Evolutionary conservation across 2,888 invertebrate genomes (phyloP).

Genomic region (Harpalus rubripes): DNA sequence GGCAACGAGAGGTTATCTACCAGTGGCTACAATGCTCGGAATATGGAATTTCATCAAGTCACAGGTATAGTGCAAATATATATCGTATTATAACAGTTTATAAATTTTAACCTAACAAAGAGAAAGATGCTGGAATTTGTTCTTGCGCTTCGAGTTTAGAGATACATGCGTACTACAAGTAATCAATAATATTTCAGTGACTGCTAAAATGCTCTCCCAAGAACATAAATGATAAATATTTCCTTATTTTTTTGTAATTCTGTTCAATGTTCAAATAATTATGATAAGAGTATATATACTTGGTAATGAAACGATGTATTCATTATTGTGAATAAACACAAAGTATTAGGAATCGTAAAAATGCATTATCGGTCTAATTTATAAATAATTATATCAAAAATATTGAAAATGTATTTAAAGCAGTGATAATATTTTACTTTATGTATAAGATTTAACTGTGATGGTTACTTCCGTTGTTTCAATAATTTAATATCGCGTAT

Average conservation of each 20-base stretch:
- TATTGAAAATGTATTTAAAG: too few species aligned
- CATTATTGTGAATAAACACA: too few species aligned
- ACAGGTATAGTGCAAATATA: neutral
- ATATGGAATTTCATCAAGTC: neutral
- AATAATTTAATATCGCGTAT: too few species aligned
- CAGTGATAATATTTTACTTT: too few species aligned
- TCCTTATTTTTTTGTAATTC: neutral
- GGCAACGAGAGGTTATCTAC: neutral
- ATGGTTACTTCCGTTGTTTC: too few species aligned
- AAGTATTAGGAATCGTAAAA: too few species aligned
- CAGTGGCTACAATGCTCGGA: neutral
- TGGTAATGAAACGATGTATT: too few species aligned
- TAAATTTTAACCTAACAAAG: slow-evolving; percentile 7
- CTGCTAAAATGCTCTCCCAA: neutral
- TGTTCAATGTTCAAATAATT: too few species aligned
- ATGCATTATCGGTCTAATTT: too few species aligned
- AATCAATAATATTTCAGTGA: slow-evolving; percentile 27
- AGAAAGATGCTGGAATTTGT: neutral
- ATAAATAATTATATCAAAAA: too few species aligned
- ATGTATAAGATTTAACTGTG: too few species aligned
- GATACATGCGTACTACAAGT: slow-evolving; percentile 1
- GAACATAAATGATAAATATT: neutral
- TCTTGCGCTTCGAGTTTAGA: neutral
- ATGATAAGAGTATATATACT: too few species aligned
- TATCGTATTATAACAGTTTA: neutral